Conservation (phyloP, 2,797 vertebrate species). For the Nyctibius grandis region DNA sequence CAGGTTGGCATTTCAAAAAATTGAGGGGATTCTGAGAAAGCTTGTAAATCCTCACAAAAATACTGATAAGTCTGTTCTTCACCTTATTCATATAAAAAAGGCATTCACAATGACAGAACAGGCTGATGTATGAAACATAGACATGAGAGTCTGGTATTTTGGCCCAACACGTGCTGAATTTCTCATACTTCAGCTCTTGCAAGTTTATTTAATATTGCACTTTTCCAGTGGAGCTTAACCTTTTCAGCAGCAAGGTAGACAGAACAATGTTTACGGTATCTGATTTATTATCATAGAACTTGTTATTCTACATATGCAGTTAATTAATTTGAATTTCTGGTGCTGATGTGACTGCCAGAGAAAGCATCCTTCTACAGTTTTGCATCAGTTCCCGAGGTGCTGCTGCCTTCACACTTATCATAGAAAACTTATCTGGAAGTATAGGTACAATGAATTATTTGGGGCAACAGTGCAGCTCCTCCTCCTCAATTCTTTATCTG, state of each 20-base stretch:
- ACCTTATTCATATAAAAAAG: background rate
- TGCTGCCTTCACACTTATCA: background rate
- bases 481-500: background rate
- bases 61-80: background rate
- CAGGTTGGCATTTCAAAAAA: conserved; percentile 1
- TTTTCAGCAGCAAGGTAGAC: background rate
- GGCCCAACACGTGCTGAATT: background rate
- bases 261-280: background rate
- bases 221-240: background rate
- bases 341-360: background rate
- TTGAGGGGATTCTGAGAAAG: background rate
- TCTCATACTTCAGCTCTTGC: background rate
- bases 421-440: background rate
- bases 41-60: background rate
- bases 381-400: background rate
- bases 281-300: background rate
- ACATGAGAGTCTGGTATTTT: background rate
- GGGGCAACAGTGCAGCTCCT: conserved; percentile 16
- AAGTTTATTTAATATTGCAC: background rate
- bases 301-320: background rate
- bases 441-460: background rate
- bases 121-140: background rate
- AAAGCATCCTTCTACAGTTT: background rate
- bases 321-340: background rate
- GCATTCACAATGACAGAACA: background rate